A percentile compares a stretch with the other conserved stretches of the same genome.
Conservation (phyloP, 2,113 vertebrate species). For the Peromyscus maniculatus region DNA sequence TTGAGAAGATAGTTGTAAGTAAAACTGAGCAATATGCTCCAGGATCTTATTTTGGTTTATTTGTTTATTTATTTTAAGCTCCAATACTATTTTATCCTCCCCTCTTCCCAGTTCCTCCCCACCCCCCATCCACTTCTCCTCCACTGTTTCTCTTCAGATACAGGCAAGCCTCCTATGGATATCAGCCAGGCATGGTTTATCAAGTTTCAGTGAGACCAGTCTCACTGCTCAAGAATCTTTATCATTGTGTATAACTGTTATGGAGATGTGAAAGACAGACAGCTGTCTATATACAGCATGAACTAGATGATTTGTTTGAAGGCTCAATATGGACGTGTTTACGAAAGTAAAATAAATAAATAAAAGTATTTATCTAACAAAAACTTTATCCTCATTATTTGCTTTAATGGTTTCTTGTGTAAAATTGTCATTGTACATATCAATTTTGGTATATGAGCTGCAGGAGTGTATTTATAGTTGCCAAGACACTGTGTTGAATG, state of each 20-base stretch:
- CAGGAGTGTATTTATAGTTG: not conserved
- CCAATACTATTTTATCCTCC: too few species aligned
- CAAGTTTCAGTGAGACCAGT: too few species aligned
- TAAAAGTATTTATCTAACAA: not conserved
- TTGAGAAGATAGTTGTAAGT: not conserved
- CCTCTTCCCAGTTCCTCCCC: too few species aligned
- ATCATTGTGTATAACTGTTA: not conserved
- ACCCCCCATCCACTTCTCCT: too few species aligned
- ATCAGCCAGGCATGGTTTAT: too few species aligned
- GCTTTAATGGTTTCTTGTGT: not conserved
- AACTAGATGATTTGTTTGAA: not conserved
- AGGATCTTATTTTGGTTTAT: too few species aligned
- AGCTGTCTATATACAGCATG: not conserved
- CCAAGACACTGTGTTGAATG: not conserved
- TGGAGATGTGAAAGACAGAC: not conserved
- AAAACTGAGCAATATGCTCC: too few species aligned
- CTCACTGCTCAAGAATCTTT: not conserved
- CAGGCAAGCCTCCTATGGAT: too few species aligned
- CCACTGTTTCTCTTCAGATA: too few species aligned
- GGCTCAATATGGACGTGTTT: not conserved
- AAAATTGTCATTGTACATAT: not conserved
- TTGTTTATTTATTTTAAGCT: too few species aligned
- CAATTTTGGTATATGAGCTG: not conserved
- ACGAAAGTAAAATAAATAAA: not conserved
- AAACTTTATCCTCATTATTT: not conserved